These are phyloP conservation scores for Minunthozetes semirufus DNA, from an alignment of 2,888 invertebrate species.

Conservation along the genomic window DNA sequence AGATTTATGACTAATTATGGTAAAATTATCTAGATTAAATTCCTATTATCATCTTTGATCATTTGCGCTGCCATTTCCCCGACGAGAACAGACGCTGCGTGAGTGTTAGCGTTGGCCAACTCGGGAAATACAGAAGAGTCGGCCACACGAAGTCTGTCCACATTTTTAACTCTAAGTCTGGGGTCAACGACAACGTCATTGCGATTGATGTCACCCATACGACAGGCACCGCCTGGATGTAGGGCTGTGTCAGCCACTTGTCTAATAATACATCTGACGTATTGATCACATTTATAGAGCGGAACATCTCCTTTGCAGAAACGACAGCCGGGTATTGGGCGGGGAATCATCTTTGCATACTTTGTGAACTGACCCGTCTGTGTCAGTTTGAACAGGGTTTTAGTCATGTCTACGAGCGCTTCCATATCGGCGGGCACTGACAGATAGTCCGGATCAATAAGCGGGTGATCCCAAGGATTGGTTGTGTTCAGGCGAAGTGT, in stretches of 20 bases:
- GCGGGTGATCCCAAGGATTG: conserved; percentile 13
- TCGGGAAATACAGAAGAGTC: conserved; percentile 34
- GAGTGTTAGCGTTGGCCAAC: conserved; percentile 35
- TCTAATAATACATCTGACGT: conserved; percentile 31
- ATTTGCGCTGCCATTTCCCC: conserved; percentile 33
- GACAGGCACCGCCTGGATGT: conserved; percentile 35
- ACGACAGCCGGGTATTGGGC: conserved; percentile 28
- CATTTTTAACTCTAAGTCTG: conserved; percentile 8
- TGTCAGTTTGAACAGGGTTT: conserved; percentile 27
- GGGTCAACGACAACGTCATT: conserved; percentile 30
- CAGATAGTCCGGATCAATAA: conserved; percentile 31
- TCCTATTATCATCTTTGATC: conserved; percentile 2
- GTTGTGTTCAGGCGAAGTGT: conserved; percentile 24
- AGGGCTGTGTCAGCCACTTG: conserved; percentile 27
- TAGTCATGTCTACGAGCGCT: conserved; percentile 31
- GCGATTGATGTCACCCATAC: conserved; percentile 31
- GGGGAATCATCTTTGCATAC: conserved; percentile 22
- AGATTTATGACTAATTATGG: no score
- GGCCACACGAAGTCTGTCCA: conserved; percentile 23
- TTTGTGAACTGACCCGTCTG: conserved; percentile 17
- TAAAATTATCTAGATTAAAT: neutral
- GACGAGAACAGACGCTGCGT: conserved; percentile 32
- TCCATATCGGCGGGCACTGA: neutral
- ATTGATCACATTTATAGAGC: conserved; percentile 23
- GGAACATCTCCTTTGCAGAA: neutral